A percentile compares a stretch with the other conserved stretches of the same genome.
Evolutionary conservation across 2,113 vertebrate genomes (phyloP).

Genomic region (Lontra canadensis): DNA sequence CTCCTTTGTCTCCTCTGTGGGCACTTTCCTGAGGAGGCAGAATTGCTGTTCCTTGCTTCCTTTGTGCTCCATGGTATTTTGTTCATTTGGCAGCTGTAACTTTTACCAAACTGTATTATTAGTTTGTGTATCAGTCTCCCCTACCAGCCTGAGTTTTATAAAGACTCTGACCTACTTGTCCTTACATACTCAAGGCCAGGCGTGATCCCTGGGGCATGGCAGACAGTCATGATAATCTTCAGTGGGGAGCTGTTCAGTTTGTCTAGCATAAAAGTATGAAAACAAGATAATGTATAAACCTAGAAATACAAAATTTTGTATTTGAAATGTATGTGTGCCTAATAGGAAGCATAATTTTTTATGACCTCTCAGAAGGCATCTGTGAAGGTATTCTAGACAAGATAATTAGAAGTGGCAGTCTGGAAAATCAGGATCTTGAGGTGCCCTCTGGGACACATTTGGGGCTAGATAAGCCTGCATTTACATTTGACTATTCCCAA

Average conservation of each 20-base stretch:
- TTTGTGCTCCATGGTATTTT: not conserved
- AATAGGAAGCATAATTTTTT: not conserved
- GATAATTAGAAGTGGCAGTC: not conserved
- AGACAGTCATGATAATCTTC: not conserved
- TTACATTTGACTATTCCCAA: not conserved
- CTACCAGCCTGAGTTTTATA: not conserved
- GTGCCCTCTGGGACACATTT: not conserved
- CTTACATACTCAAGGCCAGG: not conserved
- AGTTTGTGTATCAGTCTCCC: not conserved
- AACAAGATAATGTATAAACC: not conserved
- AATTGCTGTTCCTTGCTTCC: not conserved
- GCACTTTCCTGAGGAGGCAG: not conserved
- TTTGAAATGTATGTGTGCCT: not conserved
- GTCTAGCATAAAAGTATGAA: not conserved
- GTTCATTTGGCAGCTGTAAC: not conserved
- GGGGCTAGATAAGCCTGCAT: not conserved
- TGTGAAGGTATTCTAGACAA: not conserved
- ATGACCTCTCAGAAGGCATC: constrained; percentile 1
- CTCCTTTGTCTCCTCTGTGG: not conserved
- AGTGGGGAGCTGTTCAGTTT: not conserved
- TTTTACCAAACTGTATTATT: not conserved
- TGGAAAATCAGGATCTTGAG: constrained; percentile 24
- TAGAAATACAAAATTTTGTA: not conserved
- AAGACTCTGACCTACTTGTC: not conserved
- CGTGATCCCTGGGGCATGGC: not conserved